Conservation (phyloP, 2,888 invertebrate genomes). For the Incurvaria masculella region DNA sequence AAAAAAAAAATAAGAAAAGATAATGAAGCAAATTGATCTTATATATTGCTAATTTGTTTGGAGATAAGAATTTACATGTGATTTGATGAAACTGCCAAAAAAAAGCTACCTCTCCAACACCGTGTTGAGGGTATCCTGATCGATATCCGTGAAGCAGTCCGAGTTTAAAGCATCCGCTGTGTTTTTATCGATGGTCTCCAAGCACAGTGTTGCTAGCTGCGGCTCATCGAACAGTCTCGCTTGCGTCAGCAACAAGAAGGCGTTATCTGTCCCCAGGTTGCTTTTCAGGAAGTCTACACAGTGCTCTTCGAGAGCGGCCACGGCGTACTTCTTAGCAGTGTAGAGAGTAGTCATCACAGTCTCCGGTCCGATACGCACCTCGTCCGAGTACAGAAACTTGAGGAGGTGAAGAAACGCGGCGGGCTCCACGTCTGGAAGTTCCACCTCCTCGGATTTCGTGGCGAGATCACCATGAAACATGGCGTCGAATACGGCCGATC, state of each 20-base stretch:
- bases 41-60: too few species aligned
- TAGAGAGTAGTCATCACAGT: constrained; percentile 85
- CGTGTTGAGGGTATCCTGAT: constrained; percentile 71
- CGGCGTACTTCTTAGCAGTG: constrained; percentile 84
- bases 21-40: too few species aligned
- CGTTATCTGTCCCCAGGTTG: constrained; percentile 78
- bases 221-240: constrained; percentile 82
- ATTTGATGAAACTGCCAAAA: too few species aligned
- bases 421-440: constrained; percentile 81
- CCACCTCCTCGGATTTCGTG: constrained; percentile 67
- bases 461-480: constrained; percentile 80
- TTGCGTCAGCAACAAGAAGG: constrained; percentile 74
- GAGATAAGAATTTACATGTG: too few species aligned
- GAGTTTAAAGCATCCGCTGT: constrained; percentile 76
- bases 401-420: constrained; percentile 75
- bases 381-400: constrained; percentile 74
- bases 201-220: constrained; percentile 73
- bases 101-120: constrained; percentile 63
- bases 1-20: too few species aligned
- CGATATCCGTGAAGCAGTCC: constrained; percentile 80
- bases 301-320: constrained; percentile 76
- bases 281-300: constrained; percentile 76
- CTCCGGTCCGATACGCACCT: constrained; percentile 79
- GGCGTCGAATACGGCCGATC: constrained; percentile 83
- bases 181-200: constrained; percentile 81